Evolutionary conservation across 2,797 vertebrate species (phyloP).

Genomic region (Hydrocynus forskahlii): DNA sequence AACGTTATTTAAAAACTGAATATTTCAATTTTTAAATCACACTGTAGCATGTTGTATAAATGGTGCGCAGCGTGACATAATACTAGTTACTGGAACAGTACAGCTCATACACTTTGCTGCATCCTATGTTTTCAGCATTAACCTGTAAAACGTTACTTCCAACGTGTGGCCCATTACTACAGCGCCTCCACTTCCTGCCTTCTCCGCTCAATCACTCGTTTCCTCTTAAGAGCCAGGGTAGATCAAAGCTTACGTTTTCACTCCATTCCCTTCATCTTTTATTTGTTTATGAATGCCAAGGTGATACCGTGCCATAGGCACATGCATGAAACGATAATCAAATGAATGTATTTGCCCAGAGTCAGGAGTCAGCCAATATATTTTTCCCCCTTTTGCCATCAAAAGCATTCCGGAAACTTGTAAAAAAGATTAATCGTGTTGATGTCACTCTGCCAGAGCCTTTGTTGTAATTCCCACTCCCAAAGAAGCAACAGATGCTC

Average conservation of each 20-base stretch:
- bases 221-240: conserved; percentile 6
- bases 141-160: conserved; percentile 26
- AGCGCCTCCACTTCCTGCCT: conserved; percentile 38
- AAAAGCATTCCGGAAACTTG: conserved; percentile 63
- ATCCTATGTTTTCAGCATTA: background rate
- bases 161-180: conserved; percentile 58
- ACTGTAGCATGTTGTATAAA: background rate
- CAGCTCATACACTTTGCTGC: background rate
- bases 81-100: background rate
- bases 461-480: conserved; percentile 36
- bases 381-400: conserved; percentile 50
- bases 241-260: conserved; percentile 56
- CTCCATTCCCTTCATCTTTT: conserved; percentile 49
- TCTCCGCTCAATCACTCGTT: conserved; percentile 49
- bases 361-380: conserved; percentile 18
- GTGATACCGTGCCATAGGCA: conserved; percentile 46
- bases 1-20: no score
- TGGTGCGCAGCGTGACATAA: background rate
- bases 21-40: no score
- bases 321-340: conserved; percentile 41
- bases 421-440: conserved; percentile 66
- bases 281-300: conserved; percentile 63
- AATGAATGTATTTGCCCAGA: conserved; percentile 53
- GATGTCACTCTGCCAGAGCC: conserved; percentile 42
- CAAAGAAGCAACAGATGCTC: conserved; percentile 66